Evolutionary conservation across 2,113 vertebrate species (phyloP), one percentile per base, ranked within the genome.

Genomic region (Progne subis): DNA sequence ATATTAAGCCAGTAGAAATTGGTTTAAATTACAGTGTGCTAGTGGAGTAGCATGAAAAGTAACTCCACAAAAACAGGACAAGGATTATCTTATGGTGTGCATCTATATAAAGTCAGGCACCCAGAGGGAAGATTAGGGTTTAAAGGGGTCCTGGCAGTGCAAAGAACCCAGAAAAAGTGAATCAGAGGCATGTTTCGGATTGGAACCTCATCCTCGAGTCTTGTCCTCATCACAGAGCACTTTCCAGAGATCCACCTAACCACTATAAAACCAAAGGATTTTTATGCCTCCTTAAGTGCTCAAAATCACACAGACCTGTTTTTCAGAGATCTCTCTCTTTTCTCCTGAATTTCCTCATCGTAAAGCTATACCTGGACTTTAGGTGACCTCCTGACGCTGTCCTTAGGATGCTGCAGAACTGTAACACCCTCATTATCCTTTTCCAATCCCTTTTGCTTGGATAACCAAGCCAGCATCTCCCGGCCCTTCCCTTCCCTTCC

Each of bases 381-480:
- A 17, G 29, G 13, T 21, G 21, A 47, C 25, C 26, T 88, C 63
- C 23, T 6, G 1, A 26, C 39, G 18, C 1, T 0, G 6, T 65
- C 59, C 32, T 61, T 18, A 14, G 46, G n/a, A 57, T 32, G 46
- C 55, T 84, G 64, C 59, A 72, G 76, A 52, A 8, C 43, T 46
- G 28, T 2, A 39, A 82, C 2, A 63, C 5, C 21, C 19, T 31
- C 29, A 17, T 0, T 0, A 52, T 7, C 18, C 39, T 59, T 37
- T 37, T 37, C 37, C 37, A 37, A 37, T 37, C 37, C 32, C 23
- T 56, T 68, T 79, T 34, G 20, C 53, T 56, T 2, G n/a, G 44
- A 47, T 47, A 87, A 90, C 65, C 44, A 41, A 71, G 31, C 31
- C 53, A 53, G n/a, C 17, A 39, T 31, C 68, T 49, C 71, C 32